Evolutionary conservation across 2,888 invertebrate genomes (phyloP).

Genomic region (Caenorhabditis zanzibari): DNA sequence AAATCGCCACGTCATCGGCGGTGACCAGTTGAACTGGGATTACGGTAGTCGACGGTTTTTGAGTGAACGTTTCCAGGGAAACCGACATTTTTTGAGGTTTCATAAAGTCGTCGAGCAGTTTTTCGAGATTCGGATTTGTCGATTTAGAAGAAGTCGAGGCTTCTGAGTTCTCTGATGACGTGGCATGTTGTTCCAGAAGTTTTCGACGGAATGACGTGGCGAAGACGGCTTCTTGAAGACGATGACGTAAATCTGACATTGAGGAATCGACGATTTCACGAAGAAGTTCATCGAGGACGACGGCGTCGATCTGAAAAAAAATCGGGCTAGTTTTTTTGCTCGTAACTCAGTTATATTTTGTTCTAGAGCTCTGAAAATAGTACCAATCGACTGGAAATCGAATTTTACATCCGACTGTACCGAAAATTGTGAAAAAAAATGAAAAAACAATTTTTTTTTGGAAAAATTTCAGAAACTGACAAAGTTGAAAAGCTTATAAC

Average conservation of each 20-base stretch:
- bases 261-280: conserved; percentile 59
- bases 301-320: conserved; percentile 55
- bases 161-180: conserved; percentile 10
- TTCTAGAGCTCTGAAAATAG: too few relatives aligned
- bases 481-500: too few relatives aligned
- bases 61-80: conserved; percentile 51
- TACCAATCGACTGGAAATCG: too few relatives aligned
- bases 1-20: conserved; percentile 34
- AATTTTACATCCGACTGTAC: too few relatives aligned
- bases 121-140: conserved; percentile 24
- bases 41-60: conserved; percentile 18
- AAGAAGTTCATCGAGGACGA: conserved; percentile 60
- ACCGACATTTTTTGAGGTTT: conserved; percentile 54
- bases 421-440: too few relatives aligned
- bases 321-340: too few relatives aligned
- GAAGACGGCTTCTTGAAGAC: conserved; percentile 65
- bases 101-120: conserved; percentile 53
- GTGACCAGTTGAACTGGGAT: conserved; percentile 42
- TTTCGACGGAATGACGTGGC: conserved; percentile 60
- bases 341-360: too few relatives aligned
- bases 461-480: too few relatives aligned
- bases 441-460: too few relatives aligned
- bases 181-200: conserved; percentile 29
- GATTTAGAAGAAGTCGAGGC: not conserved
- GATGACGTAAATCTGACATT: conserved; percentile 60